Percentiles rank a stretch among this genome's conserved stretches.
phyloP scores from a whole-genome alignment of 1,140 invertebrate genomes.

The Bradysia coprophila region DNA sequence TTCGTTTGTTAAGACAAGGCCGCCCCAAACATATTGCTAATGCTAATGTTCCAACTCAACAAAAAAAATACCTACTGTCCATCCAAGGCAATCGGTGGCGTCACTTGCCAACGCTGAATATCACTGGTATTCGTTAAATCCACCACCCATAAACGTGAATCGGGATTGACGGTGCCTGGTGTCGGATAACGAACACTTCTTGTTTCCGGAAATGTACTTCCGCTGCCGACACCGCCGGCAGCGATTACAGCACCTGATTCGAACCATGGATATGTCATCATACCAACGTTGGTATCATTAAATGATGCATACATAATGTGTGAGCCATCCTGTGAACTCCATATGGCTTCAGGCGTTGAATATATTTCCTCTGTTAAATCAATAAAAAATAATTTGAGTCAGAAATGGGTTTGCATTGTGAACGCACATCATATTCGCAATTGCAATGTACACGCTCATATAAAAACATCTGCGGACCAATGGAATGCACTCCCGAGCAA shows the following conservation, averaged over 20 bases:
- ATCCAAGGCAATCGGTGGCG: conserved; percentile 44
- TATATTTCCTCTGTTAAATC: conserved; percentile 50
- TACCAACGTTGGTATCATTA: conserved; percentile 64
- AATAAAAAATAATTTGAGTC: too few relatives aligned
- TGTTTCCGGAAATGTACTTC: conserved; percentile 46
- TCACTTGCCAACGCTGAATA: conserved; percentile 37
- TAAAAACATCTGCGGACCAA: too few relatives aligned
- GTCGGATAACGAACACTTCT: conserved; percentile 59
- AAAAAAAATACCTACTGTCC: conserved; percentile 41
- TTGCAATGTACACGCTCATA: too few relatives aligned
- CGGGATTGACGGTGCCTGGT: conserved; percentile 69
- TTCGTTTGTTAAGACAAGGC: too few relatives aligned
- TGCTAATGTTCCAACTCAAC: too few relatives aligned
- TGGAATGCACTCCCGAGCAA: too few relatives aligned
- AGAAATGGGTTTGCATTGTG: too few relatives aligned
- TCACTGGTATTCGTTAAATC: conserved; percentile 45
- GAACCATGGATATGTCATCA: conserved; percentile 59
- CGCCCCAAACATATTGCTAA: too few relatives aligned
- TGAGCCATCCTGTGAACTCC: conserved; percentile 65
- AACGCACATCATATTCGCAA: too few relatives aligned
- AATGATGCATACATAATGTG: conserved; percentile 70
- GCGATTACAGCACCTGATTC: conserved; percentile 31
- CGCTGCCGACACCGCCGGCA: conserved; percentile 20
- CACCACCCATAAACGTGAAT: conserved; percentile 60
- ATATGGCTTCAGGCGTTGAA: conserved; percentile 52